Conservation (phyloP, 2,113 vertebrate species). For the Noturus placidus region DNA sequence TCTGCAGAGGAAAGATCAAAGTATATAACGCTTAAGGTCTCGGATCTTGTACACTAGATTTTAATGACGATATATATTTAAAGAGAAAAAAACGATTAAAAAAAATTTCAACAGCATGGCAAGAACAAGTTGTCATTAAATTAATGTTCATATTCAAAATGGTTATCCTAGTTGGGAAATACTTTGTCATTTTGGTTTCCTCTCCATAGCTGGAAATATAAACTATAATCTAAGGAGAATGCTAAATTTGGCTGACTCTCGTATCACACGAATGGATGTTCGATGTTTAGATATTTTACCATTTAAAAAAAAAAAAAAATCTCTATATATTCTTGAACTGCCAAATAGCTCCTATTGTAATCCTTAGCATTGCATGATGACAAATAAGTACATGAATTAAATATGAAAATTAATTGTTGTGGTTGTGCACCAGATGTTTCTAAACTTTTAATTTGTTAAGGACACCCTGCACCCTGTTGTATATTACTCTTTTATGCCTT, state of each 20-base stretch:
- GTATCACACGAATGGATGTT: constrained; percentile 98
- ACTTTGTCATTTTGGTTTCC: constrained; percentile 71
- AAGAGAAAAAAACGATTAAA: constrained; percentile 66
- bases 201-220: constrained; percentile 80
- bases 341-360: constrained; percentile 89
- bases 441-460: constrained; percentile 95
- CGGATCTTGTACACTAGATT: constrained; percentile 84
- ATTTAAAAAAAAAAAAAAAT: constrained; percentile 72
- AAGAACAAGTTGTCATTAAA: constrained; percentile 65
- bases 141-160: constrained; percentile 72
- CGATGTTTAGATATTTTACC: constrained; percentile 94
- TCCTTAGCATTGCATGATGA: constrained; percentile 99
- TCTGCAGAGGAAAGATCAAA: constrained; percentile 94
- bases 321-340: constrained; percentile 78
- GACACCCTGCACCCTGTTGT: constrained; percentile 66
- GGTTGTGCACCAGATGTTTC: constrained; percentile 99
- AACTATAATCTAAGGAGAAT: constrained; percentile 84
- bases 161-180: constrained; percentile 70
- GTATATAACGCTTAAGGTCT: constrained; percentile 89
- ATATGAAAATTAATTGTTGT: constrained; percentile 97
- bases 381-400: constrained; percentile 86
- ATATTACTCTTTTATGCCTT: constrained; percentile 88
- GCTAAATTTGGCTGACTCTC: constrained; percentile 94
- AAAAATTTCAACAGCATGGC: constrained; percentile 76
- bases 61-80: constrained; percentile 68